Evolutionary conservation across 2,113 vertebrate genomes (phyloP).

Genomic region (Pycnonotus jocosus): DNA sequence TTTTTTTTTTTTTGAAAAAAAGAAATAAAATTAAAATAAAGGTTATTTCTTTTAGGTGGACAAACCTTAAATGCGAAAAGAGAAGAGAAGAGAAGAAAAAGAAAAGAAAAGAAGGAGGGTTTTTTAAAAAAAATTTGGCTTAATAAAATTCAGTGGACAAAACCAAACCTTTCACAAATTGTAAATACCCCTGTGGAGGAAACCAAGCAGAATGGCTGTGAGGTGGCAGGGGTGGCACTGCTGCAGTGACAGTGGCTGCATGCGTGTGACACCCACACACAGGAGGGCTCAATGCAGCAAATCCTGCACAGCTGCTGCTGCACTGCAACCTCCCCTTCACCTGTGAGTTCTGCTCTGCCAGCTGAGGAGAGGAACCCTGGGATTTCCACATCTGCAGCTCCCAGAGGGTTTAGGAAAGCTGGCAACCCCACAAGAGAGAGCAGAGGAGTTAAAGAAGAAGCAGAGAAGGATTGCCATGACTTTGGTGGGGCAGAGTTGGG

Average conservation of each 20-base stretch:
- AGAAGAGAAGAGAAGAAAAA: not conserved
- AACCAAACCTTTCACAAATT: not conserved
- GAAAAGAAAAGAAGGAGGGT: too few species aligned
- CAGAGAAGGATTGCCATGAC: not conserved
- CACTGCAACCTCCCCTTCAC: not conserved
- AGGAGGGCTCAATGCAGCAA: not conserved
- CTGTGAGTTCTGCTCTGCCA: not conserved
- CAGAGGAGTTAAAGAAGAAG: not conserved
- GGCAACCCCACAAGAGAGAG: accelerated
- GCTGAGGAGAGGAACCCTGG: accelerated
- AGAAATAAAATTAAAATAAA: not conserved
- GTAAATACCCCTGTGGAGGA: not conserved
- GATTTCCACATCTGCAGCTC: not conserved
- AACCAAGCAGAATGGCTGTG: not conserved
- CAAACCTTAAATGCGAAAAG: not conserved
- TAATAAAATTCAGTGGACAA: not conserved
- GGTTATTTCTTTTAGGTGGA: not conserved
- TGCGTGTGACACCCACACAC: not conserved
- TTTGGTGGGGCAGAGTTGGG: not conserved
- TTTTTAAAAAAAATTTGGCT: not conserved
- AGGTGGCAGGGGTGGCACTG: not conserved
- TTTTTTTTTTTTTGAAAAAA: not conserved
- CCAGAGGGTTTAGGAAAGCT: not conserved
- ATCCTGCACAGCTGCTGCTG: not conserved
- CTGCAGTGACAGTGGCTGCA: not conserved